These are phyloP conservation scores for Petrocephalus schoutedeni DNA, from an alignment of 2,797 vertebrate genomes.

Conservation along the genomic window DNA sequence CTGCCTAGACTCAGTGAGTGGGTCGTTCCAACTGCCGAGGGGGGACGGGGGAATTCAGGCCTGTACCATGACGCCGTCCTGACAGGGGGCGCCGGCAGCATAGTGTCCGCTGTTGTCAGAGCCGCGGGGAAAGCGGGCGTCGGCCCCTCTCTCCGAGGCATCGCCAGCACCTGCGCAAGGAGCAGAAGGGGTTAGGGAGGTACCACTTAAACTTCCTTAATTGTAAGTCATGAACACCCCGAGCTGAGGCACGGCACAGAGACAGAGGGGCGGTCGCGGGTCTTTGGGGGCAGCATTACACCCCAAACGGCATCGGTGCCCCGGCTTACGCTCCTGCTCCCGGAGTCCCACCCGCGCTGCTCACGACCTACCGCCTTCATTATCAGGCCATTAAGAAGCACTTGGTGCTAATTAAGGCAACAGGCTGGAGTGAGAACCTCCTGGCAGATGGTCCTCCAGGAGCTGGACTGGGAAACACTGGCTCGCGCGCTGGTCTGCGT, in stretches of 20 bases:
- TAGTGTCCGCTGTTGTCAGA: conserved; percentile 83
- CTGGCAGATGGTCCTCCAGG: no score
- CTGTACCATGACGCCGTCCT: neutral
- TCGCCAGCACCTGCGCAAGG: conserved; percentile 53
- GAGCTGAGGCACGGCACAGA: neutral
- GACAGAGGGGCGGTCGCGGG: neutral
- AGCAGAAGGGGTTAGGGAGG: conserved; percentile 17
- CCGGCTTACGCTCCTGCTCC: neutral
- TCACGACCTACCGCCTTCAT: no score
- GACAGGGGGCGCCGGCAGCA: conserved; percentile 37
- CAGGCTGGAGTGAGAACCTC: no score
- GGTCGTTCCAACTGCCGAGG: neutral
- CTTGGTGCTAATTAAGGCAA: no score
- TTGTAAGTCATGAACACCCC: neutral
- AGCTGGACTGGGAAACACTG: no score
- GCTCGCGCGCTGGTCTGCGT: neutral
- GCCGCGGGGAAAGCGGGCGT: conserved; percentile 81
- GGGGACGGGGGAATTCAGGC: neutral
- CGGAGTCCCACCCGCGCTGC: no score
- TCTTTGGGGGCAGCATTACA: neutral
- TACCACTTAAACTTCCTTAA: neutral
- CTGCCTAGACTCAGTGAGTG: neutral
- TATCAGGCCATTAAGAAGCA: no score
- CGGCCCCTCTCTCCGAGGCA: conserved; percentile 52
- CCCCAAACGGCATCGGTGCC: neutral